phyloP scores from a whole-genome alignment of 92 coral and sea anemone species.

The Umimayanthus chanpuru region DNA sequence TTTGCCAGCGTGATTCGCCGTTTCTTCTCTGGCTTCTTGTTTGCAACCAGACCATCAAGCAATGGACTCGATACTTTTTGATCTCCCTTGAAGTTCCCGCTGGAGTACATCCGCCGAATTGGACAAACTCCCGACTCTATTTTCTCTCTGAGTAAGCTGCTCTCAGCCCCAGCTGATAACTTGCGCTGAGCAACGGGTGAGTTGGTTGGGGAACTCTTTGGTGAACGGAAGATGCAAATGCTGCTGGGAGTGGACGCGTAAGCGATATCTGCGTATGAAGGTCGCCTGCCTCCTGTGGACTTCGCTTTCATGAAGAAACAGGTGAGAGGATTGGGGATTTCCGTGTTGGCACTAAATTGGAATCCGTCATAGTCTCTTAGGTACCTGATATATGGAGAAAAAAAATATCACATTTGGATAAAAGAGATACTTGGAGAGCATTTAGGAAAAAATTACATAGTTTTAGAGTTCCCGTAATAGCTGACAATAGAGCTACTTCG shows the following conservation, averaged over 20 bases:
- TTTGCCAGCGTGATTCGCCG: conserved; percentile 61
- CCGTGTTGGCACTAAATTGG: conserved; percentile 77
- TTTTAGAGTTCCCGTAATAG: no score
- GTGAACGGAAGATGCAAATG: conserved; percentile 92
- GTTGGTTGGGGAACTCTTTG: conserved; percentile 75
- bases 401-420: no score
- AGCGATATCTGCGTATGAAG: conserved; percentile 81
- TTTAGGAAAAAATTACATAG: no score
- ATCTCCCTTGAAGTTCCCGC: conserved; percentile 5
- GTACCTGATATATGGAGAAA: conserved; percentile 53
- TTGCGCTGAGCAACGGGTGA: conserved; percentile 69
- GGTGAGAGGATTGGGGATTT: conserved; percentile 84
- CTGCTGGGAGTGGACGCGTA: conserved; percentile 87
- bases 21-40: conserved; percentile 34
- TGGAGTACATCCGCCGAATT: conserved; percentile 19
- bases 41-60: conserved; percentile 15
- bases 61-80: conserved; percentile 9
- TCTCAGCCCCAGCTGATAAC: conserved; percentile 4
- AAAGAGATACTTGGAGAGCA: no score
- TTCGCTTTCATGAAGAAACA: conserved; percentile 88
- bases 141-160: neutral
- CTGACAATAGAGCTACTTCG: no score
- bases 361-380: conserved; percentile 77
- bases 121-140: conserved; percentile 24
- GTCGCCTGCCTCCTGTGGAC: conserved; percentile 58